A percentile compares a stretch with the other conserved stretches of the same genome.
phyloP scores from a whole-genome alignment of 2,797 vertebrate genomes.

The Propithecus deckenii region DNA sequence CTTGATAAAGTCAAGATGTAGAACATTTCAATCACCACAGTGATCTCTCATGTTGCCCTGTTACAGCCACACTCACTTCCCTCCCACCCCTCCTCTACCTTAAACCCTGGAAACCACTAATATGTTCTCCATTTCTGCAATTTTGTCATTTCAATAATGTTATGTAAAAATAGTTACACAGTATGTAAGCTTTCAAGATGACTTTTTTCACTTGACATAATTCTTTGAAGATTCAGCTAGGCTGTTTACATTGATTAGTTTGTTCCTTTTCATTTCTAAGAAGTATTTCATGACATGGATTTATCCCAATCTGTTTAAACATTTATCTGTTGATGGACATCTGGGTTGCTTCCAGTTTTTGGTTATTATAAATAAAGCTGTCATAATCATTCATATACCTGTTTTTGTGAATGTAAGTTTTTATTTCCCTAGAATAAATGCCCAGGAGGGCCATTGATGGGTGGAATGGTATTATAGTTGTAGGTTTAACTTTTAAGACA shows the following conservation, averaged over 20 bases:
- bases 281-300: background rate
- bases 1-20: background rate
- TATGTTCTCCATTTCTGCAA: background rate
- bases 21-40: background rate
- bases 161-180: background rate
- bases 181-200: background rate
- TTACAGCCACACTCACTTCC: background rate
- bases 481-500: background rate
- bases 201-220: background rate
- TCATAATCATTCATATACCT: background rate
- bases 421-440: background rate
- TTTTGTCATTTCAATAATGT: background rate
- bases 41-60: too few relatives aligned
- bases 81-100: background rate
- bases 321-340: background rate
- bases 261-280: background rate
- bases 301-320: background rate
- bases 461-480: background rate
- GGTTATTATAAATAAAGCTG: background rate
- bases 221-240: background rate
- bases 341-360: background rate
- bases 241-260: background rate
- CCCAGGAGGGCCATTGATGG: background rate
- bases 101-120: background rate
- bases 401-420: background rate